Percentiles rank a stretch among this genome's conserved stretches.
phyloP scores from a whole-genome alignment of 2,797 vertebrate species.

The Lacerta agilis region DNA sequence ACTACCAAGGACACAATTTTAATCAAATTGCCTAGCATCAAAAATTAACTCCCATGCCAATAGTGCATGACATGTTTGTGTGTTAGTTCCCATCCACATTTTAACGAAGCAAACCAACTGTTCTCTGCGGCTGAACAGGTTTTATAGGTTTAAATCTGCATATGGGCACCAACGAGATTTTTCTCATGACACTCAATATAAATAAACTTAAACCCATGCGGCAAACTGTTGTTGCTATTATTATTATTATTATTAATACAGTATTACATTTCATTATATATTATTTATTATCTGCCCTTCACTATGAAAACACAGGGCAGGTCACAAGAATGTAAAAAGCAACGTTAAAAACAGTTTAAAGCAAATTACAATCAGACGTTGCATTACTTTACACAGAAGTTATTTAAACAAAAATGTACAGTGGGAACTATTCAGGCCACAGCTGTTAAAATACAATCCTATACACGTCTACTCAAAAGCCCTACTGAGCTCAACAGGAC shows the following conservation, averaged over 20 bases:
- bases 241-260: no score
- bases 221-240: no score
- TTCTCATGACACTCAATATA: not conserved
- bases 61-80: slow-evolving; percentile 60
- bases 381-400: not conserved
- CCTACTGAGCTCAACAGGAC: no score
- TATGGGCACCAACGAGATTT: not conserved
- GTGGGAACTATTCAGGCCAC: no score
- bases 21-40: slow-evolving; percentile 64
- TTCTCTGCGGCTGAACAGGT: not conserved
- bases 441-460: no score
- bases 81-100: slow-evolving; percentile 48
- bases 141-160: not conserved
- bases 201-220: not conserved
- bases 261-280: no score
- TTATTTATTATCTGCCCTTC: no score
- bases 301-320: no score
- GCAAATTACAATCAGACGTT: no score
- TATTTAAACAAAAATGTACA: not conserved
- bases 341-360: no score
- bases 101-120: slow-evolving; percentile 52
- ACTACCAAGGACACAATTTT: slow-evolving; percentile 67
- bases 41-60: slow-evolving; percentile 55
- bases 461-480: no score
- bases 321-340: no score